phyloP scores from a whole-genome alignment of 1,140 invertebrate genomes.

The Temnothorax nylanderi region DNA sequence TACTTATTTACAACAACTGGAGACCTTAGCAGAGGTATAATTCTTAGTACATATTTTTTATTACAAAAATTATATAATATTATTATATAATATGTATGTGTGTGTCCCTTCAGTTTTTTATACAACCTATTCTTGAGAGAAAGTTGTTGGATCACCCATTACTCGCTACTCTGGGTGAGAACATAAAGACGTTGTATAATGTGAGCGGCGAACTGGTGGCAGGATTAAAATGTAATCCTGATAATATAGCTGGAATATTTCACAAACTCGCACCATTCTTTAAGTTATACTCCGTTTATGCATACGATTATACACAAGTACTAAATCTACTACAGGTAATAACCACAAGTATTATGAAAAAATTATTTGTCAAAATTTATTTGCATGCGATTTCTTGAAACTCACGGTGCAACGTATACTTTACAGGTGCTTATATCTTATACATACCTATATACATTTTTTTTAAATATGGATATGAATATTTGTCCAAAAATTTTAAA shows the following conservation, averaged over 20 bases:
- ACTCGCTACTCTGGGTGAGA: constrained; percentile 89
- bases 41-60: constrained; percentile 27
- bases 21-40: constrained; percentile 88
- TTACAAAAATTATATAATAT: constrained; percentile 8
- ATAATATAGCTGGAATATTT: constrained; percentile 89
- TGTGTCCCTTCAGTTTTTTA: constrained; percentile 87
- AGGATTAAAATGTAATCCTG: constrained; percentile 87
- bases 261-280: constrained; percentile 91
- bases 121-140: constrained; percentile 88
- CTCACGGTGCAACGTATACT: neutral
- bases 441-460: too few relatives aligned
- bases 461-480: neutral
- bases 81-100: neutral
- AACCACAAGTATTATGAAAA: neutral
- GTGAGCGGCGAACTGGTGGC: constrained; percentile 89
- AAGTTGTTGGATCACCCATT: constrained; percentile 87
- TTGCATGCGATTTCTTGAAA: neutral
- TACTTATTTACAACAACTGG: constrained; percentile 89
- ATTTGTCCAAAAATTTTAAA: neutral
- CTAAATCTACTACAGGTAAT: constrained; percentile 86
- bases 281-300: constrained; percentile 92
- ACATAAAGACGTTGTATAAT: constrained; percentile 90
- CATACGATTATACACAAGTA: constrained; percentile 90
- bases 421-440: neutral
- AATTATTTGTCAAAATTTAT: neutral